Conservation (phyloP, 64 coral and sea anemone genomes). For the Pachyseris speciosa region DNA sequence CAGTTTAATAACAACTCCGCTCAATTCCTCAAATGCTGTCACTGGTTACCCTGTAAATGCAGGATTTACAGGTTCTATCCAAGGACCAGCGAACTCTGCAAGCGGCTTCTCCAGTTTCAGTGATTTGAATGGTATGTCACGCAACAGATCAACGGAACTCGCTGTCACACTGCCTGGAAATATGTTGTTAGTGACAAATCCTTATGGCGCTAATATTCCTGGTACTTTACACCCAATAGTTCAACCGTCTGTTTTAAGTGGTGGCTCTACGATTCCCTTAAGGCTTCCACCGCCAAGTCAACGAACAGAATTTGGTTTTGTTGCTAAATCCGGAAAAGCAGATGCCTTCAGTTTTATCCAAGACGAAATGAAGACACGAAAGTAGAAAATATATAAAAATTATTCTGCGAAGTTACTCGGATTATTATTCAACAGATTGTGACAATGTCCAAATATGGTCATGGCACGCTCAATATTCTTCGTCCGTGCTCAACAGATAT, state of each 20-base stretch:
- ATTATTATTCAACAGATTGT: too few species aligned
- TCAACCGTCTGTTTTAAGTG: not conserved
- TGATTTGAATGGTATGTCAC: not conserved
- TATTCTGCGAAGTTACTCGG: too few species aligned
- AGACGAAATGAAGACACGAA: conserved; percentile 68
- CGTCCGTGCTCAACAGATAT: too few species aligned
- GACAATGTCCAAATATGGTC: too few species aligned
- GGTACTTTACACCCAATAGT: not conserved
- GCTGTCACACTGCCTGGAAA: not conserved
- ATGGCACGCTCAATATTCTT: too few species aligned
- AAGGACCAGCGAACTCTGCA: not conserved
- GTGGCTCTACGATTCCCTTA: not conserved
- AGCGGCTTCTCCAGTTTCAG: not conserved
- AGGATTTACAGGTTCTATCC: not conserved
- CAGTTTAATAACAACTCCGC: not conserved
- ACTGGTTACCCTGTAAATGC: not conserved
- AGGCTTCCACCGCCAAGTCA: conserved; percentile 41
- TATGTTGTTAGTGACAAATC: not conserved
- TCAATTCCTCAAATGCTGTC: not conserved
- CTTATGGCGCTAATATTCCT: not conserved
- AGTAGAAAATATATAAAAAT: too few species aligned
- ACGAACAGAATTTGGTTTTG: conserved; percentile 60
- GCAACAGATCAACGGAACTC: not conserved
- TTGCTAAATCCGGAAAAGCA: conserved; percentile 42
- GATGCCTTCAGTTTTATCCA: conserved; percentile 76